These are phyloP conservation scores for Agapostemon virescens DNA, from an alignment of 2,888 invertebrate species.

Conservation along the genomic window DNA sequence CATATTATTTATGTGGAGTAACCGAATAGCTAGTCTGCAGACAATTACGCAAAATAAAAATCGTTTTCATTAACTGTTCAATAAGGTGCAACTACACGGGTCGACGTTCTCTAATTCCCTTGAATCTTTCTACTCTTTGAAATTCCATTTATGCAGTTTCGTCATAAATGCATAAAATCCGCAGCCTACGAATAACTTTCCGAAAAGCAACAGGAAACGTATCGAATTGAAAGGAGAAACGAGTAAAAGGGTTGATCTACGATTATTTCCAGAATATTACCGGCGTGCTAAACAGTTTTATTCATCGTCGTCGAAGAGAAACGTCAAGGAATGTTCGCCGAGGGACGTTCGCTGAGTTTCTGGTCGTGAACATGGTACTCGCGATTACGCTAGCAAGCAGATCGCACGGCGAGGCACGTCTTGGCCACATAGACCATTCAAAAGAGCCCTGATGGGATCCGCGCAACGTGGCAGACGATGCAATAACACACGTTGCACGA, in stretches of 20 bases:
- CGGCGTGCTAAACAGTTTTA: background rate
- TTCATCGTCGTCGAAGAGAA: background rate
- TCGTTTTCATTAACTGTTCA: background rate
- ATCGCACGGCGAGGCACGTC: slow-evolving; percentile 79
- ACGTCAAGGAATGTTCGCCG: slow-evolving; percentile 30
- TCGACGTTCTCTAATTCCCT: background rate
- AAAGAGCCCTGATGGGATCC: slow-evolving; percentile 62
- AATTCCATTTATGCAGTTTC: background rate
- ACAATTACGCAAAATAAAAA: no score
- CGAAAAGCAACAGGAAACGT: background rate
- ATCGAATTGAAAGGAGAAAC: background rate
- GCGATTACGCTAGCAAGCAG: slow-evolving; percentile 75
- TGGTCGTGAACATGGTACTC: slow-evolving; percentile 51
- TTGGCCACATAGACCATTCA: slow-evolving; percentile 71
- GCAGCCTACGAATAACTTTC: background rate
- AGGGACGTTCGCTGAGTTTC: slow-evolving; percentile 30
- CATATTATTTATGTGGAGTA: no score
- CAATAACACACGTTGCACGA: slow-evolving; percentile 69
- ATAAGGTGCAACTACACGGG: background rate
- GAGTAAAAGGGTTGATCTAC: background rate
- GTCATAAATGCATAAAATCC: background rate
- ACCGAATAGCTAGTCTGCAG: no score
- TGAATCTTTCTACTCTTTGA: background rate
- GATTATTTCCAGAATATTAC: background rate
- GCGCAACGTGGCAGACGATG: slow-evolving; percentile 72